These are phyloP conservation scores for Apomyelois bistriatella DNA, from an alignment of 2,888 invertebrate species.

Conservation along the genomic window DNA sequence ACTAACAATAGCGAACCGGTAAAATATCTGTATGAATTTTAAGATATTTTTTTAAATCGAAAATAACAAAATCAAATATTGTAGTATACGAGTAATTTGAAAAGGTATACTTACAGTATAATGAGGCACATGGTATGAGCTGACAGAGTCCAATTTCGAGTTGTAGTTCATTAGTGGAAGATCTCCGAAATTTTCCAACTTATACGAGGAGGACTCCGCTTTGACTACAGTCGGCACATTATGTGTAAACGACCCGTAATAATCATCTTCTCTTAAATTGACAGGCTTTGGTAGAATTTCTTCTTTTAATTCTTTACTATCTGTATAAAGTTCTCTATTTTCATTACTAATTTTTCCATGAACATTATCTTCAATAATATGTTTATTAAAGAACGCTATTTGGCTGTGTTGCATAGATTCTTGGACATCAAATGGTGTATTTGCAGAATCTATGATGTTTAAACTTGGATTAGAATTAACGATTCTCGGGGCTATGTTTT, in stretches of 20 bases:
- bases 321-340: slow-evolving; percentile 26
- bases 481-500: slow-evolving; percentile 1
- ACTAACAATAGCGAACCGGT: too few species aligned
- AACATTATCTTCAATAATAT: slow-evolving; percentile 32
- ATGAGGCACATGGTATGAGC: slow-evolving; percentile 70
- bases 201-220: slow-evolving; percentile 42
- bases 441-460: slow-evolving; percentile 14
- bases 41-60: too few species aligned
- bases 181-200: slow-evolving; percentile 56
- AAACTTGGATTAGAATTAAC: neutral
- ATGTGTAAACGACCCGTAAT: slow-evolving; percentile 49
- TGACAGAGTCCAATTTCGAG: slow-evolving; percentile 57
- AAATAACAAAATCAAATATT: too few species aligned
- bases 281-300: slow-evolving; percentile 51
- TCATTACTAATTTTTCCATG: slow-evolving; percentile 19
- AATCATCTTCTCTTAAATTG: slow-evolving; percentile 55
- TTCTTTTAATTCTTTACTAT: slow-evolving; percentile 34
- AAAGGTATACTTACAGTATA: slow-evolving; percentile 63
- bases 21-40: too few species aligned
- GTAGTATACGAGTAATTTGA: too few species aligned
- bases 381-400: slow-evolving; percentile 26
- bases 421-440: slow-evolving; percentile 28
- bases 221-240: slow-evolving; percentile 50
- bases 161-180: slow-evolving; percentile 64
- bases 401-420: slow-evolving; percentile 29